These are phyloP conservation scores for Dynastes tityus DNA, from an alignment of 2,888 invertebrate species.

Conservation along the genomic window DNA sequence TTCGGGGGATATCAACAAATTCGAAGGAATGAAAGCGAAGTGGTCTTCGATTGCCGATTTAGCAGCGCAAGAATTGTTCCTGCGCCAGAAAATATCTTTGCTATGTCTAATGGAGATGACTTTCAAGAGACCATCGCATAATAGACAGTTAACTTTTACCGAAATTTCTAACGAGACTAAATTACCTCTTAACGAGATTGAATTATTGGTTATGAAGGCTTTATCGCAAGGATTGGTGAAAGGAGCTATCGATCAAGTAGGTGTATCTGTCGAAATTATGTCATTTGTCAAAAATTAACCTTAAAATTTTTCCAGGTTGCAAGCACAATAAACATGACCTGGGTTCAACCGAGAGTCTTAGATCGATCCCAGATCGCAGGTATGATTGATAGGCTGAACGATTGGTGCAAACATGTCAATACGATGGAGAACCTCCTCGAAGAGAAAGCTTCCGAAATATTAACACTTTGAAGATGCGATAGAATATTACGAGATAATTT, in stretches of 20 bases:
- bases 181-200: slow-evolving; percentile 89
- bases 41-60: slow-evolving; percentile 90
- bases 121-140: slow-evolving; percentile 92
- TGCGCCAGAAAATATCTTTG: slow-evolving; percentile 94
- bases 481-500: background rate
- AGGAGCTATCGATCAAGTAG: slow-evolving; percentile 95
- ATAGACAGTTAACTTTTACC: slow-evolving; percentile 88
- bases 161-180: slow-evolving; percentile 92
- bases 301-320: slow-evolving; percentile 66
- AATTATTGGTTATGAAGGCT: slow-evolving; percentile 98
- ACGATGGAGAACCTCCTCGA: slow-evolving; percentile 83
- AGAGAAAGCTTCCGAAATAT: slow-evolving; percentile 84
- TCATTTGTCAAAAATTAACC: background rate
- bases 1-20: slow-evolving; percentile 85
- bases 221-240: slow-evolving; percentile 93
- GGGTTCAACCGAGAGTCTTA: slow-evolving; percentile 89
- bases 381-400: slow-evolving; percentile 81
- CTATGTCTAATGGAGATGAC: slow-evolving; percentile 99
- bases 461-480: slow-evolving; percentile 74
- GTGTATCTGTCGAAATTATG: background rate
- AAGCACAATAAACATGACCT: slow-evolving; percentile 83
- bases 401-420: slow-evolving; percentile 83
- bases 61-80: slow-evolving; percentile 83
- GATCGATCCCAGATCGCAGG: slow-evolving; percentile 79
- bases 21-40: slow-evolving; percentile 80